phyloP scores from a whole-genome alignment of 64 coral and sea anemone genomes.

The Actinia tenebrosa region DNA sequence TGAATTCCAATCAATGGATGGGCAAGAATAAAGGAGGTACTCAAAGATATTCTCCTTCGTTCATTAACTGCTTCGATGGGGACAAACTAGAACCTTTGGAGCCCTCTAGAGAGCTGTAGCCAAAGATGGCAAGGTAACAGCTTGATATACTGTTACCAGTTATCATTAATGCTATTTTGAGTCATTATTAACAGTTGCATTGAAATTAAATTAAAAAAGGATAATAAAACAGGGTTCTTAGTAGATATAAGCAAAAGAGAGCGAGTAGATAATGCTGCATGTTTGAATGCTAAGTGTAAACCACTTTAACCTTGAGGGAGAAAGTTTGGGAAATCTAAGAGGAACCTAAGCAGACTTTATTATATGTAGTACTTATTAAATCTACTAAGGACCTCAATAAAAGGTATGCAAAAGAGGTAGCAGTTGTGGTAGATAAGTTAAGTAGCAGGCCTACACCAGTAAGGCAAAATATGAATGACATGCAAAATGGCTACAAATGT shows the following conservation, averaged over 20 bases:
- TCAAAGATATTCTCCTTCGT: no score
- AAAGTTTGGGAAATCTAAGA: not conserved
- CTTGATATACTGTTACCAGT: no score
- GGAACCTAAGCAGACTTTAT: not conserved
- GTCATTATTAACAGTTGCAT: not conserved
- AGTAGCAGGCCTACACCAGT: not conserved
- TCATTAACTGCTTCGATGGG: no score
- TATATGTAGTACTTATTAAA: not conserved
- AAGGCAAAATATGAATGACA: not conserved
- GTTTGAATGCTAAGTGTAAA: no score
- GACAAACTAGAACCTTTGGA: no score
- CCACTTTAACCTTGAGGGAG: no score
- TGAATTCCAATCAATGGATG: no score
- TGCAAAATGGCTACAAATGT: not conserved
- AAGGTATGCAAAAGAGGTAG: not conserved
- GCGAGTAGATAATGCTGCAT: not conserved
- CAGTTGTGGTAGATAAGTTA: not conserved
- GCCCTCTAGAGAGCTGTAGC: no score
- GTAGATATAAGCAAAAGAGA: not conserved
- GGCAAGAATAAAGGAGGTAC: no score
- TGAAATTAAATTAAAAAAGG: not conserved
- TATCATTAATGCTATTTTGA: not conserved
- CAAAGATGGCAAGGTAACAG: no score
- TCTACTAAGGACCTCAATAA: not conserved
- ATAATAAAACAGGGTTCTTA: constrained; percentile 3